Base-by-base conservation (phyloP, 2,113 vertebrate species). In the Chaetodon trifascialis region DNA sequence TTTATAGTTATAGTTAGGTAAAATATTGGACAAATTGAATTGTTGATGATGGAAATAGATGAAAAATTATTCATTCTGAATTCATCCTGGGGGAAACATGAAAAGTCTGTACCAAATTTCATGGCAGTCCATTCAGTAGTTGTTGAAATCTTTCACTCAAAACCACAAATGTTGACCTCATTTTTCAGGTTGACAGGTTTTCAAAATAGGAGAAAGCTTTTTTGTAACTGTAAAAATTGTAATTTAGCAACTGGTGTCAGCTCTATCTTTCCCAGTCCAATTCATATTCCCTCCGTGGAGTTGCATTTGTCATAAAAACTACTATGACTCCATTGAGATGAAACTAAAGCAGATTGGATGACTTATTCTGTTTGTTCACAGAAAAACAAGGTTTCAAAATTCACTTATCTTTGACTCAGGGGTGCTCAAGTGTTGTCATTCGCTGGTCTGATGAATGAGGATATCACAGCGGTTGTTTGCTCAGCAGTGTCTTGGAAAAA, bases 301-400 rank as follows among this genome's bases (percentile, higher is more conserved):
- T 47, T 34, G 73, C 51, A 82, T 88, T 79, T 82, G 74, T 76
- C 78, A 77, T 76, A 74, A 78, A 84, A 81, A 64, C 78, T 23
- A 64, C 62, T 23, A 15, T 11, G n/a, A 78, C 82, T 78, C 76
- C 66, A 49, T 62, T 30, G 77, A 89, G 80, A 87, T 81, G 82
- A 76, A 85, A 83, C 75, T 51, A 21, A 42, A 80, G 68, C 80
- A 80, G 59, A 74, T 79, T 76, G 80, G 70, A 80, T 76, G 78
- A 80, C 82, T 90, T 82, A 82, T 87, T 84, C 80, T 80, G 86
- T 88, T 88, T 86, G 86, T 84, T 90, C 75, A 73, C 64, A 69
- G 84, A 59, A 80, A 89, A 90, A 82, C 69, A 64, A 83, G 79
- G 70, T 84, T 80, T 89, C 67, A 80, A 51, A 69, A 77, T 86